Evolutionary conservation across 2,888 invertebrate genomes (phyloP).

Genomic region (Epinotia ramella): DNA sequence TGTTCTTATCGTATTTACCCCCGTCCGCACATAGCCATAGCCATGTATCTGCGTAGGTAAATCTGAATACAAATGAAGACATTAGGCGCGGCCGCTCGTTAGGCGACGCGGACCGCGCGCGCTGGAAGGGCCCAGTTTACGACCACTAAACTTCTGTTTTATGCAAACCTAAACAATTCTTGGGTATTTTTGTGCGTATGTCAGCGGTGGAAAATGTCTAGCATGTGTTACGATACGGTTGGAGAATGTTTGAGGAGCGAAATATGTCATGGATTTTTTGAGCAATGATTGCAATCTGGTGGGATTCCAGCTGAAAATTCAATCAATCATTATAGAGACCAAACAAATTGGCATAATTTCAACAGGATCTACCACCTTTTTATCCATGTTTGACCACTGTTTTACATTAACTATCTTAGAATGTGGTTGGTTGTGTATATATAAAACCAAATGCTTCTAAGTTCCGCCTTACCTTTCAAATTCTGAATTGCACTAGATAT

Average conservation of each 20-base stretch:
- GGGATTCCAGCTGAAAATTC: background rate
- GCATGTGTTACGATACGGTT: slow-evolving; percentile 13
- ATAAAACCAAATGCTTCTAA: too few relatives aligned
- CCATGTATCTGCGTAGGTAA: slow-evolving; percentile 64
- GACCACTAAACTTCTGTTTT: slow-evolving; percentile 34
- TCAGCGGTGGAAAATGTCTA: background rate
- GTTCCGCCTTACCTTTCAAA: too few relatives aligned
- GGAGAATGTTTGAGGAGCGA: background rate
- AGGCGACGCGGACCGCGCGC: slow-evolving; percentile 47
- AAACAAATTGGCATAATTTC: too few relatives aligned
- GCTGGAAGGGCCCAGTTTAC: slow-evolving; percentile 40
- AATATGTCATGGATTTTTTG: background rate
- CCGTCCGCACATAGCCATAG: background rate
- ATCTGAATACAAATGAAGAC: slow-evolving; percentile 82
- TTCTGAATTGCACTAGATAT: too few relatives aligned
- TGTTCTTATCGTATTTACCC: slow-evolving; percentile 37
- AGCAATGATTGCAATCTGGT: background rate
- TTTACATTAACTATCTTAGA: too few relatives aligned
- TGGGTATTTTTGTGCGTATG: slow-evolving; percentile 26
- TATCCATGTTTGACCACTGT: too few relatives aligned
- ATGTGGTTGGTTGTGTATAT: too few relatives aligned
- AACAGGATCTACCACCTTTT: too few relatives aligned
- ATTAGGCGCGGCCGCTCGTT: slow-evolving; percentile 69
- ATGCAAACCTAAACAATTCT: slow-evolving; percentile 36
- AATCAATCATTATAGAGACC: too few relatives aligned